Evolutionary conservation across 2,888 invertebrate genomes (phyloP).

Genomic region (Smittia aterrima): DNA sequence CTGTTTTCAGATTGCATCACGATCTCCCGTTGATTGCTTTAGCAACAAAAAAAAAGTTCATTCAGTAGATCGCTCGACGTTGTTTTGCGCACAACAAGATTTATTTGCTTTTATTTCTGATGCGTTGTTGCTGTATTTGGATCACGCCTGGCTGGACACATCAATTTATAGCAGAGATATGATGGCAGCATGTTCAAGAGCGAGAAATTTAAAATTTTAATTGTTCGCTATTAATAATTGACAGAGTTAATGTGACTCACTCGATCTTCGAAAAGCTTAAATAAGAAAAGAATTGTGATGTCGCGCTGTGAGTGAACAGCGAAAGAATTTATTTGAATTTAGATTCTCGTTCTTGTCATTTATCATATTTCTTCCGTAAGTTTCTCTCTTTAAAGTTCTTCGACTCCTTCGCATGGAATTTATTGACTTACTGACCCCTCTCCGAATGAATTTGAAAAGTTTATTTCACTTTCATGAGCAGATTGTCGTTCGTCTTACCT

Average conservation of each 20-base stretch:
- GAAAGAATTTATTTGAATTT: conserved; percentile 7
- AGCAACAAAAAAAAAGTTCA: not conserved
- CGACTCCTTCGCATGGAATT: not conserved
- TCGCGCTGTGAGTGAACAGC: not conserved
- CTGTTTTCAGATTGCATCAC: conserved; percentile 4
- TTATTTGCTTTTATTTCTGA: not conserved
- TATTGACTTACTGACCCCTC: conserved; percentile 12
- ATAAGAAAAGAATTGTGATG: not conserved
- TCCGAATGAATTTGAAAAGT: not conserved
- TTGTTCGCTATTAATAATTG: conserved; percentile 25
- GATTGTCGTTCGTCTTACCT: not conserved
- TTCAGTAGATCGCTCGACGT: not conserved
- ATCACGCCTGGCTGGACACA: not conserved
- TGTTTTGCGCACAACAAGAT: not conserved
- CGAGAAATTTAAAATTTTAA: not conserved
- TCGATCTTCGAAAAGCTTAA: not conserved
- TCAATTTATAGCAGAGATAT: not conserved
- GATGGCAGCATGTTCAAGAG: not conserved
- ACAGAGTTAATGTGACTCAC: not conserved
- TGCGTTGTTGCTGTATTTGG: conserved; percentile 4
- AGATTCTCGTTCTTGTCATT: conserved; percentile 3
- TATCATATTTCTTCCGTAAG: not conserved
- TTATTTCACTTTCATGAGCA: not conserved
- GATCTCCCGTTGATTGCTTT: conserved; percentile 6
- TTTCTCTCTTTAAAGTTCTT: not conserved